Evolutionary conservation across 2,888 invertebrate genomes (phyloP).

Genomic region (Tetragonula carbonaria): DNA sequence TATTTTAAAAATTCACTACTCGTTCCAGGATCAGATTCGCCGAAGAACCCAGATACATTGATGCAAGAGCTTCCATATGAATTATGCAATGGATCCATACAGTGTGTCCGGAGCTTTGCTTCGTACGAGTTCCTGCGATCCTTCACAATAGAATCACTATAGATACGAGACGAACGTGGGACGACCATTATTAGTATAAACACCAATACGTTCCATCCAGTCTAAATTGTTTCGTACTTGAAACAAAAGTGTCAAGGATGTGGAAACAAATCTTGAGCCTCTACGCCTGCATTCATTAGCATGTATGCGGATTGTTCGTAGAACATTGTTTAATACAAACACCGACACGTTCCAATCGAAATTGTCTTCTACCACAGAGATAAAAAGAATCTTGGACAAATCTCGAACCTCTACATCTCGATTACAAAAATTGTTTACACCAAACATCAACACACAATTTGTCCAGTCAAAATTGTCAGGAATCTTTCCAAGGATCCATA

Average conservation of each 20-base stretch:
- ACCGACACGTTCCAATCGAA: not conserved
- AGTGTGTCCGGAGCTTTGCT: not conserved
- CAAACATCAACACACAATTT: too few relatives aligned
- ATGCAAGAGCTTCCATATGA: not conserved
- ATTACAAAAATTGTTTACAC: too few relatives aligned
- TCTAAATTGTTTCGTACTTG: not conserved
- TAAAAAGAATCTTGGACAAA: too few relatives aligned
- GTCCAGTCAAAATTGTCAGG: too few relatives aligned
- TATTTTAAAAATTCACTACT: constrained; percentile 21
- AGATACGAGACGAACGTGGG: not conserved
- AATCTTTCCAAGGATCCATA: too few relatives aligned
- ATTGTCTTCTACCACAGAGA: too few relatives aligned
- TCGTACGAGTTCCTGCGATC: constrained; percentile 5
- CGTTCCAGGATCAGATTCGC: not conserved
- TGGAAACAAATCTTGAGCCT: not conserved
- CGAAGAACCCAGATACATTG: constrained; percentile 5
- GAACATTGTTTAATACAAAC: not conserved
- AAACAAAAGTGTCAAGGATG: not conserved
- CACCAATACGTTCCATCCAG: not conserved
- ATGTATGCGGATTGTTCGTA: not conserved
- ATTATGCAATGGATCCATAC: constrained; percentile 13
- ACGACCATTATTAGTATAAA: constrained; percentile 5
- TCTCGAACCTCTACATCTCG: too few relatives aligned
- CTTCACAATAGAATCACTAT: not conserved
- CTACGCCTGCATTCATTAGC: not conserved